Base-by-base conservation (phyloP, 1,140 invertebrate genomes). In the Psilanteris sp. region DNA sequence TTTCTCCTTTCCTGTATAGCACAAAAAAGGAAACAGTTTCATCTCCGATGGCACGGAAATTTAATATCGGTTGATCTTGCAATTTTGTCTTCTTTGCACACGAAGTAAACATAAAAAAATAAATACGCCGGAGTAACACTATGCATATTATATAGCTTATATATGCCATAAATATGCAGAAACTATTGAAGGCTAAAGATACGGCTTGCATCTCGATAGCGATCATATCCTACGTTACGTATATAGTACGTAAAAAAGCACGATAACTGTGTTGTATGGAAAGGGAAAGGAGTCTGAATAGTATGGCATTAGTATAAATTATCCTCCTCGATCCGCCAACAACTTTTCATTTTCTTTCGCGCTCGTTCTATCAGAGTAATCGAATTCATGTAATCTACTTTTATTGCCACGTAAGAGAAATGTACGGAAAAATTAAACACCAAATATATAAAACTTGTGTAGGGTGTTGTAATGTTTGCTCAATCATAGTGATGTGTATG, bases 281-380 rank as follows among this genome's bases (percentile, higher is more conserved):
- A 41, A 50, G 36, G 26, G 34, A 62, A 50, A 62, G 59, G 32
- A 48, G 26, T 31, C n/a, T 34, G 22, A 50, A 50, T 62, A 24
- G 26, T 32, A 41, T 62, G 26, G 59, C 34, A 62, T 62, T 62
- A 62, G 32, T 50, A 27, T 41, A 39, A 50, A 62, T 24, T 26
- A 62, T 46, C 44, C 37, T 16, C 11, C 10, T 50, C 59, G 43
- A 46, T 29, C 22, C 48, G 2, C 36, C n/a, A 4, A 4, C 15
- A 43, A 55, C 59, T 62, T 62, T 50, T 50, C 36, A 62, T 62
- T 62, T 62, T 61, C 39, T 20, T 34, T 26, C 20, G 9, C 46
- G 27, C 16, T 54, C 6, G n/a, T 15, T 26, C 4, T 26, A 24
- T 24, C 27, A 9, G 5, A 26, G 6, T 55, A 55, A 59, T 59